Evolutionary conservation across 2,888 invertebrate species (phyloP).

Genomic region (Macaria liturata): DNA sequence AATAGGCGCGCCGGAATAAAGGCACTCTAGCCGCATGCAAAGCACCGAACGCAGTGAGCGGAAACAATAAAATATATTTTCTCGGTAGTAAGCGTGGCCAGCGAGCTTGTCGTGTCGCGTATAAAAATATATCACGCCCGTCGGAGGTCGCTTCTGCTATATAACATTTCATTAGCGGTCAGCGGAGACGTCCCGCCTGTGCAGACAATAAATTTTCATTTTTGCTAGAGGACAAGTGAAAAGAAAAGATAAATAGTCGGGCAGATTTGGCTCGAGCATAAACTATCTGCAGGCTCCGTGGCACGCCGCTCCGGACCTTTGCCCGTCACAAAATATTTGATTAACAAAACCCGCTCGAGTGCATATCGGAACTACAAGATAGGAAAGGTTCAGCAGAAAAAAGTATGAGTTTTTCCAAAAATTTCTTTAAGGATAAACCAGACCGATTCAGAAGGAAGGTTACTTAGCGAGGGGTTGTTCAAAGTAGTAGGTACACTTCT

Average conservation of each 20-base stretch:
- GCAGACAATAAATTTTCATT: conserved; percentile 77
- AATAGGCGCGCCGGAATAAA: conserved; percentile 23
- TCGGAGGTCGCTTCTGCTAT: conserved; percentile 49
- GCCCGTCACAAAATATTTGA: conserved; percentile 53
- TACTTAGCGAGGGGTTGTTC: too few relatives aligned
- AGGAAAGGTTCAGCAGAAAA: too few relatives aligned
- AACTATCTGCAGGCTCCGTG: conserved; percentile 50
- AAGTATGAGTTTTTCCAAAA: too few relatives aligned
- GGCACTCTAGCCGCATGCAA: conserved; percentile 26
- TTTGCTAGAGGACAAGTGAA: conserved; percentile 74
- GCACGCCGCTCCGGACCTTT: conserved; percentile 38
- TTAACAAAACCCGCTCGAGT: conserved; percentile 43
- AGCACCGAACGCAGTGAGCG: conserved; percentile 29
- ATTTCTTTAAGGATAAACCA: too few relatives aligned
- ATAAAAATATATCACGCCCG: conserved; percentile 50
- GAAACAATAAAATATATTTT: conserved; percentile 36
- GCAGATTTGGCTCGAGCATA: conserved; percentile 39
- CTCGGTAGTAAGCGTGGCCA: conserved; percentile 31
- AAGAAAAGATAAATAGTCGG: conserved; percentile 71
- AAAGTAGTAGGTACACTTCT: too few relatives aligned
- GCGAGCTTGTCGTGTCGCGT: conserved; percentile 42
- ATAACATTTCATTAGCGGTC: conserved; percentile 76
- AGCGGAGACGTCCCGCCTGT: conserved; percentile 61
- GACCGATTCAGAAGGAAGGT: too few relatives aligned
- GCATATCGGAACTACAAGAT: too few relatives aligned